Base-by-base conservation (phyloP, 2,113 vertebrate genomes). In the Platysteira castanea region DNA sequence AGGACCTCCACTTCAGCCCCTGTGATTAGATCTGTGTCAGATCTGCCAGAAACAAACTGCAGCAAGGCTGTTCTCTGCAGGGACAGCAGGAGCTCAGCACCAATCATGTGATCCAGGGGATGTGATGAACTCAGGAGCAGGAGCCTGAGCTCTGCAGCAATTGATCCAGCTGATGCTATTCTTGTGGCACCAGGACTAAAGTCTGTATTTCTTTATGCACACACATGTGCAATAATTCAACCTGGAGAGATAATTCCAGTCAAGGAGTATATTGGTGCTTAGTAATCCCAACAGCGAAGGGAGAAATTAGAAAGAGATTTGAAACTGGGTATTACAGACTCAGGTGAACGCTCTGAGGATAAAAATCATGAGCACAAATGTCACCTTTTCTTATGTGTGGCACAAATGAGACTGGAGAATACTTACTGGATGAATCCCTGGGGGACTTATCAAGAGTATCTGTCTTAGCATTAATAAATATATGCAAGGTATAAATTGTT, bases 31-130 rank as follows among this genome's bases (percentile, higher is more conserved):
- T 46, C 8, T 3, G 0, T 42, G 19, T 19, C 2, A 4, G 31
- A 79, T 16, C 7, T 15, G 30, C 35, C 52, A 93, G 61, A 37
- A 81, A 17, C 14, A 52, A 84, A 11, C 18, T 42, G 54, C 68
- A 68, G 27, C 2, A n/a, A 41, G 37, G n/a, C 27, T 82, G 30
- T 23, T 87, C n/a, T 60, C 37, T 75, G 61, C 31, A 63, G 41
- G 41, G 61, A 31, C 53, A 41, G 47, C 59, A 35, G 61, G 54
- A 71, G 37, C 37, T 75, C 50, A 75, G 26, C 26, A 53, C 22
- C 37, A 23, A 0, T 15, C 0, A 0, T 15, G 6, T 4, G 14
- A 52, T 33, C 9, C 15, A 53, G 70, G 27, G 60, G 42, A 47
- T 6, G 18, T 7, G 39, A 30, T 26, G 46, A 75, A 27, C 52